A percentile compares a stretch with the other conserved stretches of the same genome.
These are phyloP conservation scores for Pseudocheirus occidentalis DNA, from an alignment of 2,797 vertebrate species.

Conservation along the genomic window DNA sequence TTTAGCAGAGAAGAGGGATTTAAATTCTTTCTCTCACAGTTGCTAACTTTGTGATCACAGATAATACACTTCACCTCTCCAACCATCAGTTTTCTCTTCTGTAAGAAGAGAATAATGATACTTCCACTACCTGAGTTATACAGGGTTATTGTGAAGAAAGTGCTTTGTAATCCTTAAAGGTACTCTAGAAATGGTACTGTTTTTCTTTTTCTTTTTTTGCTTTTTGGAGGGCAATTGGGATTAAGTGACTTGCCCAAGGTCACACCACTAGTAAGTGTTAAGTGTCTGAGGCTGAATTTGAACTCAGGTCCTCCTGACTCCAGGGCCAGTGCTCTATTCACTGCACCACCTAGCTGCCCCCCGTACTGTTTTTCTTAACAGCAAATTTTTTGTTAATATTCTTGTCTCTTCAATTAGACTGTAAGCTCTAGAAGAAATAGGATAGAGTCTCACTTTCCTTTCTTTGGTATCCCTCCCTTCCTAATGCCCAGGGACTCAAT, in stretches of 20 bases:
- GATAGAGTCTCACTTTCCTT: not conserved
- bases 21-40: not conserved
- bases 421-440: not conserved
- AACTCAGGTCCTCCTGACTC: no score
- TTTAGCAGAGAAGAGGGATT: not conserved
- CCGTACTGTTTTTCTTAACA: not conserved
- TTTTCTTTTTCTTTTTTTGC: no score
- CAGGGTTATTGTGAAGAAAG: not conserved
- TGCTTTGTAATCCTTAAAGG: not conserved
- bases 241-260: no score
- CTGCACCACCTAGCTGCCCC: no score
- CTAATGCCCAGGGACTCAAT: not conserved
- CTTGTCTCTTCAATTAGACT: not conserved
- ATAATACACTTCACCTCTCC: not conserved
- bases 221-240: no score
- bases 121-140: not conserved
- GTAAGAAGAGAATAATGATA: not conserved
- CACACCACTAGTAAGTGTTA: no score
- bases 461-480: not conserved
- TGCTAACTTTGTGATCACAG: not conserved
- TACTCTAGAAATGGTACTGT: not conserved
- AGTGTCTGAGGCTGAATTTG: no score
- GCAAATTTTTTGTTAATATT: not conserved
- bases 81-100: not conserved
- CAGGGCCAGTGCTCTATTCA: no score